These are phyloP conservation scores for Ormyrus pomaceus DNA, from an alignment of 2,888 invertebrate genomes.

Conservation along the genomic window DNA sequence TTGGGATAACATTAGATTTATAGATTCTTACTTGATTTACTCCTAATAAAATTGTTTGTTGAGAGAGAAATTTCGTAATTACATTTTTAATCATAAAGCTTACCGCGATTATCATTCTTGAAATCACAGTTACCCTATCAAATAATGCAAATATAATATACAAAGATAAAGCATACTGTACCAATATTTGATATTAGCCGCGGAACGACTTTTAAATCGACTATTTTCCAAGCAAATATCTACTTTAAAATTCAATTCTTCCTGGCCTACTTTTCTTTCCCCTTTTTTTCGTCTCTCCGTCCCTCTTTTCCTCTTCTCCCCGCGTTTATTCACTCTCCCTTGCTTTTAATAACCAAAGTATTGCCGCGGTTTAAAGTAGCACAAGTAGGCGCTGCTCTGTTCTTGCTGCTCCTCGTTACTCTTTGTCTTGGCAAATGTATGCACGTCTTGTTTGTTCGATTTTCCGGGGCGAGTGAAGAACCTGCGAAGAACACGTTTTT, in stretches of 20 bases:
- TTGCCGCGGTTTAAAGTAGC: constrained; percentile 36
- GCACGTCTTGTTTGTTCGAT: constrained; percentile 24
- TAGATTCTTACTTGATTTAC: too few relatives aligned
- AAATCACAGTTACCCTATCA: too few relatives aligned
- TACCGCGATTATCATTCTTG: too few relatives aligned
- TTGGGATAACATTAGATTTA: too few relatives aligned
- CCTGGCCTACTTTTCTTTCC: neutral
- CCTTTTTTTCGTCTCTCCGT: constrained; percentile 17
- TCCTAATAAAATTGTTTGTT: too few relatives aligned
- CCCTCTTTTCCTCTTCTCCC: constrained; percentile 17
- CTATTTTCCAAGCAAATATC: neutral
- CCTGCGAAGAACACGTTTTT: too few relatives aligned
- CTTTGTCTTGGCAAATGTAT: constrained; percentile 10
- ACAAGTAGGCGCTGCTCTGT: constrained; percentile 30
- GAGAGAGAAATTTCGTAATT: too few relatives aligned
- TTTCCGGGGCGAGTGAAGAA: constrained; percentile 1
- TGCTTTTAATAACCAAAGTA: constrained; percentile 42
- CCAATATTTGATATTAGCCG: too few relatives aligned
- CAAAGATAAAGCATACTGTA: too few relatives aligned
- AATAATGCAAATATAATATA: too few relatives aligned
- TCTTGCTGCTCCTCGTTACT: neutral
- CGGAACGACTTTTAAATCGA: neutral
- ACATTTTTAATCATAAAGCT: too few relatives aligned
- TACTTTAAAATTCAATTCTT: neutral
- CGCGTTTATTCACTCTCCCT: constrained; percentile 18